Base-by-base conservation (phyloP, 2,888 invertebrate species). In the Epinotia nisella region DNA sequence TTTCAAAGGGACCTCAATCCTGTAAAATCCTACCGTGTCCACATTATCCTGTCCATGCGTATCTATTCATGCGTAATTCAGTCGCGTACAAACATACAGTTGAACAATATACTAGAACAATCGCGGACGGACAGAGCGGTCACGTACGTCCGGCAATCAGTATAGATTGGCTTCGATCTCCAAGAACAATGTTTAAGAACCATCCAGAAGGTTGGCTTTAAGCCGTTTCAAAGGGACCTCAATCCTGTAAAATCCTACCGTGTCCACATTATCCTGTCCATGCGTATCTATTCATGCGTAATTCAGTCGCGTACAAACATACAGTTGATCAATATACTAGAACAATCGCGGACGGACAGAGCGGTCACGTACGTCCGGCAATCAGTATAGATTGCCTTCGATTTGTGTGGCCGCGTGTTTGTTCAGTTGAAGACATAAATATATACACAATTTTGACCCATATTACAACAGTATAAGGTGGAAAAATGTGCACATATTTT, bases 221-320 rank as follows among this genome's bases (percentile, higher is more conserved):
- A 51, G n/a, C 51, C 1, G 9, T 51, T 17, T 53, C 4, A 17
- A 19, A 19, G 10, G 21, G 9, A 21, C 4, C 3, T 11, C 11
- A 10, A 55, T 21, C 55, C 21, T 21, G 10, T 17, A 19, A 65
- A 35, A 24, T n/a, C 17, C 7, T 11, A 10, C 11, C 55, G 4
- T 69, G 80, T 86, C 89, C 82, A 80, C 49, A 71, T 45, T 41
- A 83, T 64, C 74, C 81, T 83, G 78, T 79, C 79, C 19, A 19
- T 15, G 21, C 73, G 76, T 39, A 79, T 78, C 78, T 77, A 79
- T 78, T 77, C 78, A 77, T 82, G 91, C 91, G 91, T 91, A 91
- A 91, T 89, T 85, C 91, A 90, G 91, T 89, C 89, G 87, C 89
- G 87, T 89, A 85, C 84, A 75, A 77, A 79, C 81, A 78, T 80